Evolutionary conservation across 1,140 invertebrate species (phyloP).

Genomic region (Xylocopa sonorina): DNA sequence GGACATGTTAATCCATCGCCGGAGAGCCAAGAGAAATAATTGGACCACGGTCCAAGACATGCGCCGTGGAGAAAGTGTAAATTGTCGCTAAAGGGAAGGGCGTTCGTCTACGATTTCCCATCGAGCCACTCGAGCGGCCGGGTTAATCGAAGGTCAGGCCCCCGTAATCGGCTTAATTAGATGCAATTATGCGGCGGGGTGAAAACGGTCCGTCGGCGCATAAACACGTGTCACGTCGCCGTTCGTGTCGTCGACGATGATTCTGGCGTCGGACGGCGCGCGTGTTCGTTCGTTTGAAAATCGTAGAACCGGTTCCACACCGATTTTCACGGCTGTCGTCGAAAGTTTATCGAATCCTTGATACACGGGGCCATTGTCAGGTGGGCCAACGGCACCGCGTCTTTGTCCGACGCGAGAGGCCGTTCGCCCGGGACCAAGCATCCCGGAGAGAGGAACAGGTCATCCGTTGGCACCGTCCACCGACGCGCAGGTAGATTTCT

Average conservation of each 20-base stretch:
- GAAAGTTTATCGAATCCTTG: conserved; percentile 53
- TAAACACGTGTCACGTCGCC: conserved; percentile 19
- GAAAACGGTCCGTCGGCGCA: conserved; percentile 2
- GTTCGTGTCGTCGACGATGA: not conserved
- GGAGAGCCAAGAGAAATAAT: not conserved
- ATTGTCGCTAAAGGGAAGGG: not conserved
- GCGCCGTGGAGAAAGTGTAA: conserved; percentile 15
- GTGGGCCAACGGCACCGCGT: conserved; percentile 38
- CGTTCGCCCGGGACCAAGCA: conserved; percentile 28
- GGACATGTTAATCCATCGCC: no score
- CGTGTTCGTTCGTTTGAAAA: conserved; percentile 60
- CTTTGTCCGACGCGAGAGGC: conserved; percentile 51
- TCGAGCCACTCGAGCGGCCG: not conserved
- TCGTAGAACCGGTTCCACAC: conserved; percentile 61
- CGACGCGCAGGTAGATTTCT: conserved; percentile 24
- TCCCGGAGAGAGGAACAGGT: conserved; percentile 28
- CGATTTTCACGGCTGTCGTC: conserved; percentile 20
- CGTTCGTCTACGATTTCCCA: conserved; percentile 2
- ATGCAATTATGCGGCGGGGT: conserved; percentile 29
- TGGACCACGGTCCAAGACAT: not conserved
- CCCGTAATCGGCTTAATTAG: conserved; percentile 49
- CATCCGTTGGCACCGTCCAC: conserved; percentile 47
- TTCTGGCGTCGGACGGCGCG: not conserved
- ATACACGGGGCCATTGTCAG: conserved; percentile 53
- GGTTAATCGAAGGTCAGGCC: conserved; percentile 39